Percentiles rank a stretch among this genome's conserved stretches.
These are phyloP conservation scores for Clupea harengus DNA, from an alignment of 2,113 vertebrate species.

Conservation along the genomic window DNA sequence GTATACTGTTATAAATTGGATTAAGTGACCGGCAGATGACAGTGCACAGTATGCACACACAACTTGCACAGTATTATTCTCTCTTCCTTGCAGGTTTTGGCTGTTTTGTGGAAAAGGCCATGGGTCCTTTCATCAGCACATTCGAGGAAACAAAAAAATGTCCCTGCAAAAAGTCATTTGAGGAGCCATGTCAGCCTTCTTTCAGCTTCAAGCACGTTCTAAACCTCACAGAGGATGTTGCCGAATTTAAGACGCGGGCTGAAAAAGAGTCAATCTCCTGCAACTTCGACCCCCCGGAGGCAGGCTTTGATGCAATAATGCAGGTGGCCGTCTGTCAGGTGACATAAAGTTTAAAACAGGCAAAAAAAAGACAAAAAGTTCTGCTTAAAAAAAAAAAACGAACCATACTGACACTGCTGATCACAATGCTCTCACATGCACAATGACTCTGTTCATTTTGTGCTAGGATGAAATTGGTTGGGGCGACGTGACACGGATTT, in stretches of 20 bases:
- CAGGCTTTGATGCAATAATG: constrained; percentile 82
- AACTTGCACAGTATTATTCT: not conserved
- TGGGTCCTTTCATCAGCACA: constrained; percentile 78
- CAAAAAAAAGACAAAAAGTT: not conserved
- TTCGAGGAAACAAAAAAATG: constrained; percentile 37
- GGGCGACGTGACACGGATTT: constrained; percentile 75
- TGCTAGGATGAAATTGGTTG: constrained; percentile 76
- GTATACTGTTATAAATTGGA: not conserved
- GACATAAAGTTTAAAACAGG: not conserved
- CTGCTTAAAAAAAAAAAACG: not conserved
- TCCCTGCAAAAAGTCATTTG: not conserved
- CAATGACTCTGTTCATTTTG: not conserved
- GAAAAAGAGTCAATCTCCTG: constrained; percentile 77
- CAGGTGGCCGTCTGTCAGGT: constrained; percentile 80
- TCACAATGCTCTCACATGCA: too few species aligned
- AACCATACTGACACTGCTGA: too few species aligned
- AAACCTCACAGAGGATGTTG: constrained; percentile 62
- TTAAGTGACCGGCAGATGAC: not conserved
- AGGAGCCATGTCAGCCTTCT: constrained; percentile 67
- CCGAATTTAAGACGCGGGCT: constrained; percentile 68
- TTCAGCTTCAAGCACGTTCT: constrained; percentile 80
- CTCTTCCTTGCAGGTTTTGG: constrained; percentile 72
- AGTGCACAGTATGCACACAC: not conserved
- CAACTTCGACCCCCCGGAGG: constrained; percentile 78
- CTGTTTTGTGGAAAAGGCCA: constrained; percentile 81